These are phyloP conservation scores for Unio delphinus DNA, from an alignment of 2,888 invertebrate genomes.

Conservation along the genomic window DNA sequence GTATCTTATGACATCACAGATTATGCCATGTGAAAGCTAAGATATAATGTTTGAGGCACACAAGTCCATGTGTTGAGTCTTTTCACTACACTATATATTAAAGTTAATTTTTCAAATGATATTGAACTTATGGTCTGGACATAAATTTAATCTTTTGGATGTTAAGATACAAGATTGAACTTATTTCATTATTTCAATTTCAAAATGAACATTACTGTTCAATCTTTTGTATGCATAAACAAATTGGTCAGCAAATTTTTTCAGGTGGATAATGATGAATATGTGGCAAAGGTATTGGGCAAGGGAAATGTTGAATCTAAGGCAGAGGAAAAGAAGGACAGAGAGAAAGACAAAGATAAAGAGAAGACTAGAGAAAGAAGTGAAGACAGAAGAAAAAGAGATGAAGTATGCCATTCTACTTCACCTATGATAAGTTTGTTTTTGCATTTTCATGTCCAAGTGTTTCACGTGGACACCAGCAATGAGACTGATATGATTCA, in stretches of 20 bases:
- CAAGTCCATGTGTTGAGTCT: too few relatives aligned
- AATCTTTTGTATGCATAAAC: not conserved
- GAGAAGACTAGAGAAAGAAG: constrained; percentile 32
- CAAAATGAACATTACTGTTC: not conserved
- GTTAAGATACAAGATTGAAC: too few relatives aligned
- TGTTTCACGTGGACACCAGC: too few relatives aligned
- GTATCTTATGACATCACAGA: too few relatives aligned
- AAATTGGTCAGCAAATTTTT: constrained; percentile 5
- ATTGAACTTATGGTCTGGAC: too few relatives aligned
- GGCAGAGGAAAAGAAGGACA: constrained; percentile 33
- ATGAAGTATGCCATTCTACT: constrained; percentile 12
- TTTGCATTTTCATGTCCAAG: too few relatives aligned
- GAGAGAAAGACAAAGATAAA: constrained; percentile 25
- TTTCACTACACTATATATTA: too few relatives aligned
- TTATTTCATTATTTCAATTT: not conserved
- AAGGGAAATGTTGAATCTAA: constrained; percentile 42
- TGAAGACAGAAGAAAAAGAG: constrained; percentile 28
- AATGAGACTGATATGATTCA: too few relatives aligned
- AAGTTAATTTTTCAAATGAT: too few relatives aligned
- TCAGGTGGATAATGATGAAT: constrained; percentile 70
- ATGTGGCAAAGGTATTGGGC: constrained; percentile 69
- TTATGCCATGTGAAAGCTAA: too few relatives aligned
- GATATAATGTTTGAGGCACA: too few relatives aligned
- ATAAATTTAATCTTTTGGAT: too few relatives aligned
- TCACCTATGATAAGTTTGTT: constrained; percentile 4